Base-by-base conservation (phyloP, 2,797 vertebrate species). In the Erpetoichthys calabaricus region DNA sequence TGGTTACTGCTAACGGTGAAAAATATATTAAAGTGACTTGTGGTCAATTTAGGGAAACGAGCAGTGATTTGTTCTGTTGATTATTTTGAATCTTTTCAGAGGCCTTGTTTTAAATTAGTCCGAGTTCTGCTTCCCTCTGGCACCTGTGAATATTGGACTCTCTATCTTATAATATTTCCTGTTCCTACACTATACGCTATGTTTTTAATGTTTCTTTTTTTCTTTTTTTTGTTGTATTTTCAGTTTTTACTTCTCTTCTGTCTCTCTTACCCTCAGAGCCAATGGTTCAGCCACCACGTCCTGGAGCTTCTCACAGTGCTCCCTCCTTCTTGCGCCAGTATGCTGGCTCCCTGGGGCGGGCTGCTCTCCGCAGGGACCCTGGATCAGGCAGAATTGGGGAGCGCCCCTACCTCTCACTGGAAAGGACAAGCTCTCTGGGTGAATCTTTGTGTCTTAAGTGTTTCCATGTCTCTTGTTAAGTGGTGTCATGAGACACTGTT, bases 281-380 rank as follows among this genome's bases (percentile, higher is more conserved):
- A 59, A 69, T 80, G 79, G 59, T 57, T 8, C 73, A 78, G 58
- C 62, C 77, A 56, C 62, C 66, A 59, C 82, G 69, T 80, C 82
- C 6, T 80, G 57, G 10, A 7, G 45, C 83, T 68, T 86, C 84
- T 60, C 82, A 86, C 75, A 86, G 84, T 42, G 81, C 83, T 66
- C 84, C 83, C 65, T 85, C 84, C 64, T 86, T 86, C 78, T 76
- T 86, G 75, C 82, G 81, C 65, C 84, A 86, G 67, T 86, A 86
- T 57, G 81, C 83, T 44, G 71, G 84, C 72, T 80, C 82, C 70
- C 75, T 86, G 69, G 79, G 82, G 67, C 83, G 81, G 64, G 81
- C 79, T 8, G 76, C 76, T 62, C 73, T 86, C 65, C 80, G 80
- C 75, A 80, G 82, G 74, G 83, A 84, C 58, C 75, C 64, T 55